phyloP scores from a whole-genome alignment of 2,113 vertebrate genomes.

The Ramphastos sulfuratus region DNA sequence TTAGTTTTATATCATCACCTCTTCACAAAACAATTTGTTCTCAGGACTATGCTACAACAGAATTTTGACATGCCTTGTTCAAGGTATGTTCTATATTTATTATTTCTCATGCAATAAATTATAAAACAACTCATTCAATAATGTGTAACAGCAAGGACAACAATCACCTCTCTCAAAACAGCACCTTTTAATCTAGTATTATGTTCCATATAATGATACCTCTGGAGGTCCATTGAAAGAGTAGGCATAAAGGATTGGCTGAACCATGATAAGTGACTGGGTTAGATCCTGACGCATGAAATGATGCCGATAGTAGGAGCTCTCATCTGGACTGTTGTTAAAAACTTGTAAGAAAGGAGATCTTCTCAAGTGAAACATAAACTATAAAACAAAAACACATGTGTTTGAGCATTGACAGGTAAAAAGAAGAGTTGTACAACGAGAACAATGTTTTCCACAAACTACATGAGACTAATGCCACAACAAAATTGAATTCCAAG shows the following conservation, averaged over 20 bases:
- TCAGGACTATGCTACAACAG: not conserved
- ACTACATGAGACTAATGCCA: not conserved
- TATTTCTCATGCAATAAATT: not conserved
- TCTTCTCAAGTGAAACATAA: conserved; percentile 98
- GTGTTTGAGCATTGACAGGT: not conserved
- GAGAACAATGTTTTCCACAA: not conserved
- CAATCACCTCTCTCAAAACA: not conserved
- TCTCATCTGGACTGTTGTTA: conserved; percentile 98
- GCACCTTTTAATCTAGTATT: not conserved
- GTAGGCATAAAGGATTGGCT: conserved; percentile 95
- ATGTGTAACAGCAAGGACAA: not conserved
- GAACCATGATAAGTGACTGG: conserved; percentile 97
- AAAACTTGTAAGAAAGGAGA: conserved; percentile 98
- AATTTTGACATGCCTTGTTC: not conserved
- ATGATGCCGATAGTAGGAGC: conserved; percentile 94
- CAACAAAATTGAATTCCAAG: not conserved
- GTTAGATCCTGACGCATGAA: conserved; percentile 97
- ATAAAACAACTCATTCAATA: not conserved
- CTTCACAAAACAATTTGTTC: not conserved
- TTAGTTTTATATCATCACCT: not conserved
- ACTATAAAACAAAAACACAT: conserved; percentile 77
- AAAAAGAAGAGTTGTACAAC: not conserved
- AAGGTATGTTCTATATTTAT: not conserved
- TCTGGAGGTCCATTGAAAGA: conserved; percentile 95
- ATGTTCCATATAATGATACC: conserved; percentile 69